Conservation (phyloP, 2,888 invertebrate species). For the Lepidocyrtinus sp. region DNA sequence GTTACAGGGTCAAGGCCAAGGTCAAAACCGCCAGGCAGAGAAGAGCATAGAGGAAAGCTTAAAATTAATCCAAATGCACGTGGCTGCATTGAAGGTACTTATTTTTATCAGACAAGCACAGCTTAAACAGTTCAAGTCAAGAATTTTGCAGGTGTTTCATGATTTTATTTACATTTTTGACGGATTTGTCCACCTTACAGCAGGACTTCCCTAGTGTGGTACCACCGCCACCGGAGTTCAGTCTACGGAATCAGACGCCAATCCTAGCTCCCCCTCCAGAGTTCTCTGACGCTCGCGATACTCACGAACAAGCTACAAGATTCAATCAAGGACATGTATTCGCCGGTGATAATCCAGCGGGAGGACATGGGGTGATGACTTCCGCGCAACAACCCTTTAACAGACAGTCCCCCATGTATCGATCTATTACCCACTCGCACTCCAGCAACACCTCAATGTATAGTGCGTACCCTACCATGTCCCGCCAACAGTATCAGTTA, state of each 20-base stretch:
- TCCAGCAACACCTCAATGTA: conserved; percentile 69
- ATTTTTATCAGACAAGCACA: too few relatives aligned
- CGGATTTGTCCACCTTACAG: conserved; percentile 54
- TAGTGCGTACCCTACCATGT: conserved; percentile 70
- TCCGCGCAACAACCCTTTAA: conserved; percentile 66
- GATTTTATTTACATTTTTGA: conserved; percentile 16
- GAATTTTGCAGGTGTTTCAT: not conserved
- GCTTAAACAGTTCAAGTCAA: too few relatives aligned
- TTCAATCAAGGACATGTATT: conserved; percentile 66
- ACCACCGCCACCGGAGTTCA: conserved; percentile 78
- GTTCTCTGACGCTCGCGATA: conserved; percentile 77
- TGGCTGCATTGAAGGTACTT: conserved; percentile 71
- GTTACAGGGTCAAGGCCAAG: conserved; percentile 65
- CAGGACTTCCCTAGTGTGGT: conserved; percentile 74
- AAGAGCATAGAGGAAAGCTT: conserved; percentile 72
- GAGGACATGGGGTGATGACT: conserved; percentile 14
- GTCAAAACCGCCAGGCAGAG: conserved; percentile 70
- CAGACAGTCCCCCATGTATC: conserved; percentile 69
- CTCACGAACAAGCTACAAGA: conserved; percentile 68
- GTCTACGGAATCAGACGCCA: conserved; percentile 71
- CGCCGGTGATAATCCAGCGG: conserved; percentile 24
- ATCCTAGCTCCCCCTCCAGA: conserved; percentile 91
- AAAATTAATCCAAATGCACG: conserved; percentile 72
- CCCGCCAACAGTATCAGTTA: conserved; percentile 67
- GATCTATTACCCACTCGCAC: conserved; percentile 69